Evolutionary conservation across 1,140 invertebrate species (phyloP).

Genomic region (Nebria ingens): DNA sequence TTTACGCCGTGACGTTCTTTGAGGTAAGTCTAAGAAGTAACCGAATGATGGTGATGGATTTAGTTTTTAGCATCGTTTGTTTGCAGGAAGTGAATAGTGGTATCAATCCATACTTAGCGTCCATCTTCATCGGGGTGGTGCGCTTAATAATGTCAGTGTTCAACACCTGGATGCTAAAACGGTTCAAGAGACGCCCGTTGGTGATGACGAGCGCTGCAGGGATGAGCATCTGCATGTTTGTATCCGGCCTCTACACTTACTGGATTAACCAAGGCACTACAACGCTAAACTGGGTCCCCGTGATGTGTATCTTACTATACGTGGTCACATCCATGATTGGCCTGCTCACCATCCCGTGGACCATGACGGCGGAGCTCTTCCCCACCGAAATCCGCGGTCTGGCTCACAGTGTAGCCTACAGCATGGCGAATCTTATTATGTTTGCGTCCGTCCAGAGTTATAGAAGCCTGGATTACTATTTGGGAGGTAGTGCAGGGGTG

Average conservation of each 20-base stretch:
- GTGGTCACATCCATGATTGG: constrained; percentile 46
- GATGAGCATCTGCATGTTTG: constrained; percentile 41
- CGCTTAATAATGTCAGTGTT: constrained; percentile 49
- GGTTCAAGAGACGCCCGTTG: constrained; percentile 39
- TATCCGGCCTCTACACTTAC: constrained; percentile 42
- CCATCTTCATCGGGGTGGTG: constrained; percentile 51
- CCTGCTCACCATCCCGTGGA: constrained; percentile 47
- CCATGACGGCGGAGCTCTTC: constrained; percentile 50
- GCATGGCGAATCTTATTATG: constrained; percentile 43
- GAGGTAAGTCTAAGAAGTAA: constrained; percentile 29
- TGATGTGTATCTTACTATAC: constrained; percentile 40
- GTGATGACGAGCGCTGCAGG: constrained; percentile 40
- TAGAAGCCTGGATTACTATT: constrained; percentile 30
- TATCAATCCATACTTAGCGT: constrained; percentile 40
- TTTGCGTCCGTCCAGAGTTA: constrained; percentile 43
- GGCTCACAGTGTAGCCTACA: constrained; percentile 40
- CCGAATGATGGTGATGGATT: neutral
- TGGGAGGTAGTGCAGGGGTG: constrained; percentile 46
- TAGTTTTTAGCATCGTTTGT: constrained; percentile 12
- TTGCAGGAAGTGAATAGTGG: constrained; percentile 38
- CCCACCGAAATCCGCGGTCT: constrained; percentile 47
- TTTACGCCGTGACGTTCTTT: constrained; percentile 56
- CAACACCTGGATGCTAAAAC: constrained; percentile 41
- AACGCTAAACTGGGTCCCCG: constrained; percentile 27
- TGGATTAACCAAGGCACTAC: constrained; percentile 31